Percentiles rank a stretch among this genome's conserved stretches.
phyloP scores from a whole-genome alignment of 2,113 vertebrate species.

The Procavia capensis region DNA sequence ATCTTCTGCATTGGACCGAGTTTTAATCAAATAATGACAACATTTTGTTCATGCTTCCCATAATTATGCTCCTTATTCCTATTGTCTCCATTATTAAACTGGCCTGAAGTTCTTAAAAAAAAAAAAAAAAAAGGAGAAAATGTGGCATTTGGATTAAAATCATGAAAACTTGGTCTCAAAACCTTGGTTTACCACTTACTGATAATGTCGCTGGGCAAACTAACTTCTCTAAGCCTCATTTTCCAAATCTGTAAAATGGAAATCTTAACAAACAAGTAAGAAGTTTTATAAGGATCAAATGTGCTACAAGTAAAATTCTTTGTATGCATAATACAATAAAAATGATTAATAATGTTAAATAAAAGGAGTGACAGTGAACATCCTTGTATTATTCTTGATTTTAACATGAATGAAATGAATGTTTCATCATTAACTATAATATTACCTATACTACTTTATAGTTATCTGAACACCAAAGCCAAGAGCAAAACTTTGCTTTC shows the following conservation, averaged over 20 bases:
- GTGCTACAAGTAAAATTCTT: not conserved
- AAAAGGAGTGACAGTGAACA: not conserved
- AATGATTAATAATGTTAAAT: not conserved
- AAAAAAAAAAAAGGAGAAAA: not conserved
- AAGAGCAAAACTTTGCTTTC: not conserved
- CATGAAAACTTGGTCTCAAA: not conserved
- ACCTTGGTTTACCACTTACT: not conserved
- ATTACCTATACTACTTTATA: not conserved
- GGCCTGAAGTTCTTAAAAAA: not conserved
- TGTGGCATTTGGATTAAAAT: not conserved
- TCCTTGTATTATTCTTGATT: not conserved
- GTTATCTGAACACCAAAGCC: not conserved
- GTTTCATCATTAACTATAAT: not conserved
- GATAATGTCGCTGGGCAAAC: not conserved
- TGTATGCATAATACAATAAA: not conserved
- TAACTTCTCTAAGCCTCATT: not conserved
- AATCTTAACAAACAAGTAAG: not conserved
- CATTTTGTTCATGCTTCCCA: not conserved
- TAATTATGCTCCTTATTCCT: not conserved
- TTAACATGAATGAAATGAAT: not conserved
- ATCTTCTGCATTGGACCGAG: not conserved
- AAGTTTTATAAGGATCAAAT: not conserved
- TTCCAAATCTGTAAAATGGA: not conserved
- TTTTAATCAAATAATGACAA: not conserved
- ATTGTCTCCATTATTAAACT: not conserved